Evolutionary conservation across 2,888 invertebrate species (phyloP).

Genomic region (Eurytoma californica): DNA sequence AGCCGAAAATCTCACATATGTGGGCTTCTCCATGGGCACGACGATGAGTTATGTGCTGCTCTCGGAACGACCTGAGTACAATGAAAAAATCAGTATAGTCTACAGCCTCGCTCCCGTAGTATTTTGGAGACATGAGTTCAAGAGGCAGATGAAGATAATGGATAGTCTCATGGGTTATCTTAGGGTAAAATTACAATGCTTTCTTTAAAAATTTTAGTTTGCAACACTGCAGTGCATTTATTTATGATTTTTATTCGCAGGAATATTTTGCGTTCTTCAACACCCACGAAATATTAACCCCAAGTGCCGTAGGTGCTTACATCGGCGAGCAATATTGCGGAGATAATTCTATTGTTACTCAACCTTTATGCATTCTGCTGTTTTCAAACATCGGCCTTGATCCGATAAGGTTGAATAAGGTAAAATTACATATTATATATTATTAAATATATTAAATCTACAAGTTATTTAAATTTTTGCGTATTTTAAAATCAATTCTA

Average conservation of each 20-base stretch:
- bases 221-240: background rate
- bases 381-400: conserved; percentile 46
- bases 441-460: too few species aligned
- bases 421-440: too few species aligned
- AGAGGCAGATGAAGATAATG: background rate
- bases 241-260: conserved; percentile 7
- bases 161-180: conserved; percentile 3
- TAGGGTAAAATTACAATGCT: conserved; percentile 10
- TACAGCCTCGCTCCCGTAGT: conserved; percentile 36
- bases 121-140: conserved; percentile 29
- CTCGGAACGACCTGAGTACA: conserved; percentile 82
- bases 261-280: conserved; percentile 17
- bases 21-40: conserved; percentile 95
- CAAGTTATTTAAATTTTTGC: background rate
- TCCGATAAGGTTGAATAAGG: conserved; percentile 20
- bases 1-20: conserved; percentile 79
- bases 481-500: background rate
- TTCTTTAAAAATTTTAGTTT: background rate
- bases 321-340: conserved; percentile 35
- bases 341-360: conserved; percentile 9
- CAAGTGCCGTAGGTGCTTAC: conserved; percentile 20
- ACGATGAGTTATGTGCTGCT: conserved; percentile 83
- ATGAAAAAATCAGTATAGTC: conserved; percentile 80
- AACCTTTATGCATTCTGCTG: conserved; percentile 24
- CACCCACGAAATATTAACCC: conserved; percentile 21